phyloP scores from a whole-genome alignment of 2,888 invertebrate genomes.

The Caenorhabditis japonica region DNA sequence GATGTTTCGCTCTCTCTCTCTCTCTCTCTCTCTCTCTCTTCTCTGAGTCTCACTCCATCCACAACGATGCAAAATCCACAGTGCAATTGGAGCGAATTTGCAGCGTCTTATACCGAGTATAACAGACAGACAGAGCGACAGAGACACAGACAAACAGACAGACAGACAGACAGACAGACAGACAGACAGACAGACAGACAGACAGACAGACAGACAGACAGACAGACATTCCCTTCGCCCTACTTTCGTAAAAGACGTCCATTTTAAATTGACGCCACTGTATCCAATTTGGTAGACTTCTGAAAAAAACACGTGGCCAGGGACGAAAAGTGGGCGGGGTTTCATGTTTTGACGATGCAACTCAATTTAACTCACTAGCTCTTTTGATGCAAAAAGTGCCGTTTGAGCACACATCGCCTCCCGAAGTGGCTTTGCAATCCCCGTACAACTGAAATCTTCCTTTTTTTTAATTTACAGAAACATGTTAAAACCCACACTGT shows the following conservation, averaged over 20 bases:
- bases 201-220: not conserved
- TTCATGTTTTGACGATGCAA: too few species aligned
- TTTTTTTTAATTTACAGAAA: too few species aligned
- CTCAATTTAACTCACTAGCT: slow-evolving; percentile 20
- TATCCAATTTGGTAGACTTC: slow-evolving; percentile 47
- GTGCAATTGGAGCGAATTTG: too few species aligned
- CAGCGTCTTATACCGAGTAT: too few species aligned
- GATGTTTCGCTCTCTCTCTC: too few species aligned
- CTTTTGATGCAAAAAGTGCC: slow-evolving; percentile 43
- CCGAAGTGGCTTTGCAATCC: slow-evolving; percentile 32
- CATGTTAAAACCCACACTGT: slow-evolving; percentile 10
- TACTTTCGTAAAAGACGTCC: slow-evolving; percentile 47
- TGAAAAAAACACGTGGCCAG: slow-evolving; percentile 5
- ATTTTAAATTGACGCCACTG: slow-evolving; percentile 43
- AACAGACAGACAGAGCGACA: not conserved
- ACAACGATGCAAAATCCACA: too few species aligned
- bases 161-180: not conserved
- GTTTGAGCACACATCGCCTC: slow-evolving; percentile 31
- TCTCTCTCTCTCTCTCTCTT: too few species aligned
- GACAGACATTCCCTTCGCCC: too few species aligned
- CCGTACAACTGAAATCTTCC: slow-evolving; percentile 31
- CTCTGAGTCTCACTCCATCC: too few species aligned
- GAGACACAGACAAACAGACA: not conserved
- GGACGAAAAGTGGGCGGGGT: too few species aligned
- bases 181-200: not conserved